A percentile compares a stretch with the other conserved stretches of the same genome.
Evolutionary conservation across 2,113 vertebrate genomes (phyloP).

Genomic region (Nothobranchius kuhntae): DNA sequence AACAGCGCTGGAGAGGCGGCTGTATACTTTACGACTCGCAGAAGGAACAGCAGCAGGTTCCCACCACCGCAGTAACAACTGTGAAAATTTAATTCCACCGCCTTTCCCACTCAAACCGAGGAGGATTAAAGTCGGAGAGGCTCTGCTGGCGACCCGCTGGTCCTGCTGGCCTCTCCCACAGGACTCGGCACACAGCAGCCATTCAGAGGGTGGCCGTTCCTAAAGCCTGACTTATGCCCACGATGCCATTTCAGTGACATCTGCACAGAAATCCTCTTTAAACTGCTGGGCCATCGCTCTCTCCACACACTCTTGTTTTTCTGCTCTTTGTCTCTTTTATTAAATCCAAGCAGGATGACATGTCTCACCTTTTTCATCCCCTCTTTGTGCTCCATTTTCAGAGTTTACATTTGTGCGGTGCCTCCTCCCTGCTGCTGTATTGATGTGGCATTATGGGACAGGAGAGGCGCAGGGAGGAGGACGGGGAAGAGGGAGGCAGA

Average conservation of each 20-base stretch:
- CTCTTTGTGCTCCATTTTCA: constrained; percentile 51
- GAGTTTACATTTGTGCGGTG: constrained; percentile 80
- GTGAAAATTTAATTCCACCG: constrained; percentile 71
- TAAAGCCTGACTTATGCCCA: constrained; percentile 77
- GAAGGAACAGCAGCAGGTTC: constrained; percentile 69
- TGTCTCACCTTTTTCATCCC: constrained; percentile 73
- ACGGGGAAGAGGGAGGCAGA: constrained; percentile 12
- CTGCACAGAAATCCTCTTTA: constrained; percentile 74
- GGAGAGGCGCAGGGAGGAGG: constrained; percentile 27
- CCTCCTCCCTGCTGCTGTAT: constrained; percentile 85
- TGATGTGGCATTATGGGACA: constrained; percentile 81
- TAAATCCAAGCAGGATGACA: constrained; percentile 72
- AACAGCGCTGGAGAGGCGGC: constrained; percentile 25
- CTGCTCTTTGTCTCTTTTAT: constrained; percentile 45
- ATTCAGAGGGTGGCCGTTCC: constrained; percentile 70
- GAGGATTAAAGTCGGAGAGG: constrained; percentile 65
- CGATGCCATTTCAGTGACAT: constrained; percentile 76
- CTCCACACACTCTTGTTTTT: background rate
- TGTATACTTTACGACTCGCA: constrained; percentile 57
- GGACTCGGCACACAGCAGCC: constrained; percentile 49
- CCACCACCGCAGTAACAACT: constrained; percentile 68
- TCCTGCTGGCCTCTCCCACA: constrained; percentile 36
- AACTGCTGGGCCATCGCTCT: constrained; percentile 18
- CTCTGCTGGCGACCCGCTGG: constrained; percentile 61
- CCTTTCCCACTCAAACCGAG: constrained; percentile 58